These are phyloP conservation scores for Atopsyche davidsoni DNA, from an alignment of 1,140 invertebrate species.

Conservation along the genomic window DNA sequence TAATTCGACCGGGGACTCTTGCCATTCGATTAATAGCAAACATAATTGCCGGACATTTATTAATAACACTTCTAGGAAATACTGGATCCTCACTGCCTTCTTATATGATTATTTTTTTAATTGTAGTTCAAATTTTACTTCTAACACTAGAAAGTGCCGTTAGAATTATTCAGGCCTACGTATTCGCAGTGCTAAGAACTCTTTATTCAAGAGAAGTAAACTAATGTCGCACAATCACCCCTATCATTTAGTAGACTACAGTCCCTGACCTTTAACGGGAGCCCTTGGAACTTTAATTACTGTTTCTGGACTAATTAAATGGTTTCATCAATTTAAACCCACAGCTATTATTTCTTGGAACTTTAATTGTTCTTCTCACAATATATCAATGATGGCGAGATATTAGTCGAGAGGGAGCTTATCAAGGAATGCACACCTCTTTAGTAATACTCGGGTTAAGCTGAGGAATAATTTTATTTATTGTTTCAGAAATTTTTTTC, in stretches of 20 bases:
- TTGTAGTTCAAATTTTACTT: slow-evolving; percentile 47
- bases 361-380: too few relatives aligned
- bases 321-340: slow-evolving; percentile 47
- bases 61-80: slow-evolving; percentile 50
- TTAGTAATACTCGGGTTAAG: slow-evolving; percentile 46
- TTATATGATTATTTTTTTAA: slow-evolving; percentile 37
- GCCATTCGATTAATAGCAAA: slow-evolving; percentile 59
- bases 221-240: too few relatives aligned
- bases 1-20: slow-evolving; percentile 60
- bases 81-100: slow-evolving; percentile 35
- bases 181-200: slow-evolving; percentile 47
- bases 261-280: slow-evolving; percentile 44
- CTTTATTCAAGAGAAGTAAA: slow-evolving; percentile 49
- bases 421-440: too few relatives aligned
- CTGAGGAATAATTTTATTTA: slow-evolving; percentile 58
- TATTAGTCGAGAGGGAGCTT: too few relatives aligned
- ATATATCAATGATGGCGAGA: too few relatives aligned
- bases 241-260: slow-evolving; percentile 53
- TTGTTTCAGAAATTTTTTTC: slow-evolving; percentile 58
- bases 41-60: slow-evolving; percentile 62
- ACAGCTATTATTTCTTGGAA: too few relatives aligned
- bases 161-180: slow-evolving; percentile 52
- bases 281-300: slow-evolving; percentile 41
- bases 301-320: slow-evolving; percentile 44
- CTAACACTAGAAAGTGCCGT: slow-evolving; percentile 47